Conservation (phyloP, 2,113 vertebrate genomes). For the Chloropsis cyanopogon region DNA sequence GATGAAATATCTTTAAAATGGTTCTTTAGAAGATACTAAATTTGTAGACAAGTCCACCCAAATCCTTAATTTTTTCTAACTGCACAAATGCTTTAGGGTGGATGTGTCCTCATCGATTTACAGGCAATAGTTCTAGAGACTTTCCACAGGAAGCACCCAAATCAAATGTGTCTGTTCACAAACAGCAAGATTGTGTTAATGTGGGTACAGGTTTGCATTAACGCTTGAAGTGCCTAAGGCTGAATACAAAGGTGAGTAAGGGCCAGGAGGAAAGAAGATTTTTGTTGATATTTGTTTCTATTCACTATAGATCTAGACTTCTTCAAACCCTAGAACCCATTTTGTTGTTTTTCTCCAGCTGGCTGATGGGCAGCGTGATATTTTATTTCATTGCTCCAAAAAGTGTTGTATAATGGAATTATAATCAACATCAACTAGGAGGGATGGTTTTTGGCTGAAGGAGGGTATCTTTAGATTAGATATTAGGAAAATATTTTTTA, state of each 20-base stretch:
- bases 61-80: background rate
- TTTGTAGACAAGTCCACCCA: background rate
- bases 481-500: background rate
- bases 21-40: background rate
- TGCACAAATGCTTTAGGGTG: background rate
- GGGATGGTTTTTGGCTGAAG: background rate
- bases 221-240: background rate
- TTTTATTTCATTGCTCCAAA: background rate
- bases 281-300: background rate
- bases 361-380: background rate
- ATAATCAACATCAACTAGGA: background rate
- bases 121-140: background rate
- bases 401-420: background rate
- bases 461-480: background rate
- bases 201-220: background rate
- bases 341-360: background rate
- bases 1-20: background rate
- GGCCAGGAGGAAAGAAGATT: background rate
- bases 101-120: background rate
- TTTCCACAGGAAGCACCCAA: background rate
- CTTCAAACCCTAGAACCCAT: background rate
- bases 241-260: background rate
- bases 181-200: background rate
- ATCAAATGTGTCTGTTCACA: accelerated
- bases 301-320: background rate